Conservation (phyloP, 2,113 vertebrate genomes). For the Mystacornis crossleyi region DNA sequence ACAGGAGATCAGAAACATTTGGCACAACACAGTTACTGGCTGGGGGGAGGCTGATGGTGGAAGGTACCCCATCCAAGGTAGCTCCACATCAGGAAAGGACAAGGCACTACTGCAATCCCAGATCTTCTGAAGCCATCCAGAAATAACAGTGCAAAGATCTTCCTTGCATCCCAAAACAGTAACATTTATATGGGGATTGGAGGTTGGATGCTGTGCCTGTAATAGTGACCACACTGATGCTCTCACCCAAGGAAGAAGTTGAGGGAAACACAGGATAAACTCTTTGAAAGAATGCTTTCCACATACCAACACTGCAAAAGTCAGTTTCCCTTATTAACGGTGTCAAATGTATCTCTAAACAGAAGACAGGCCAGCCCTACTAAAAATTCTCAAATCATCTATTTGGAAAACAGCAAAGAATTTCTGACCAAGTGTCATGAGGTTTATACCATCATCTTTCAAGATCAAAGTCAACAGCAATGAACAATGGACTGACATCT, state of each 20-base stretch:
- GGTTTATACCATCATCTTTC: neutral
- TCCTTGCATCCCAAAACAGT: neutral
- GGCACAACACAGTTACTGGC: neutral
- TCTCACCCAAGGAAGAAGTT: neutral
- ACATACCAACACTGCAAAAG: neutral
- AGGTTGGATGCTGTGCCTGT: neutral
- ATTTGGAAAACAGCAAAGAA: neutral
- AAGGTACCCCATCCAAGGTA: neutral
- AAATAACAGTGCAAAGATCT: neutral
- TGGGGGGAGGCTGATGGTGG: neutral
- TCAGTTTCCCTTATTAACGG: neutral
- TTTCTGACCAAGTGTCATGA: neutral
- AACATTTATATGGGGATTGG: neutral
- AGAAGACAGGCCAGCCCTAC: neutral
- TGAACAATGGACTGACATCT: neutral
- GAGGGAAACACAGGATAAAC: neutral
- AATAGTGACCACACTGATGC: neutral
- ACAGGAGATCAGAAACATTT: neutral
- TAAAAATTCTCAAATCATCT: neutral
- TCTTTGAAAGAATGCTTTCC: neutral
- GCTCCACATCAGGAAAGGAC: neutral
- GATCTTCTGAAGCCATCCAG: neutral
- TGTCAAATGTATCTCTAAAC: neutral
- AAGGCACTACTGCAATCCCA: neutral
- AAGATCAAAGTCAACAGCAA: neutral